Evolutionary conservation across 2,113 vertebrate genomes (phyloP), one percentile per base, ranked within the genome.

Genomic region (Nothoprocta pentlandii): DNA sequence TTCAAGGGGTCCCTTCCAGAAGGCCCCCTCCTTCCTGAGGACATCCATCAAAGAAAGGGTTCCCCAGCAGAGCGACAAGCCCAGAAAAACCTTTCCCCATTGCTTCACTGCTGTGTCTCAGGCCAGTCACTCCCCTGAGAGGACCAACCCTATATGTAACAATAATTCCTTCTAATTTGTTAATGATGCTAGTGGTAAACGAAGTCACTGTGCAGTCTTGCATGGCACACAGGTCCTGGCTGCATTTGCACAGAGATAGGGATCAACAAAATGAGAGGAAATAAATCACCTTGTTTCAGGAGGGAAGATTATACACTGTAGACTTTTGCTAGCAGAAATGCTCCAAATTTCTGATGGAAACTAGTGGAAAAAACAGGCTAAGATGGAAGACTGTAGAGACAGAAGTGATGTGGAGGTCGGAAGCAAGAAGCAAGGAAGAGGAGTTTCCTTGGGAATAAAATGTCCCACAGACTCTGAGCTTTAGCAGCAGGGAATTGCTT

Each of bases 141-240:
- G 2, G 87, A 92, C 69, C 51, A 85, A 74, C 28, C 9, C 12
- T 58, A 12, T 4, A 26, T 54, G 36, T 56, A 82, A 42, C 58
- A 86, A 90, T 80, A 93, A 88, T 79, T 88, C 47, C 51, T 87
- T 47, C 47, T 88, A 85, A 94, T 93, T 93, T 92, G 53, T 66
- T 68, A 79, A 10, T 64, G 30, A 53, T 77, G 58, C 56, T 68
- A 61, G 61, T 25, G 34, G 32, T 58, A 90, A 85, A 71, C 34
- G 86, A 54, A 87, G 53, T 68, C 39, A 46, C 73, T 86, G 76
- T 28, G 83, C 16, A 80, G 76, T 64, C 87, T 83, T 83, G 85
- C 79, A 71, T 61, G 83, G 68, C 61, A 47, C 71, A 42, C 0
- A 2, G 73, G 46, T 64, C 85, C 83, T 87, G 79, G 32, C 56